phyloP scores from a whole-genome alignment of 2,797 vertebrate species.

The Coccyzus lansbergi region DNA sequence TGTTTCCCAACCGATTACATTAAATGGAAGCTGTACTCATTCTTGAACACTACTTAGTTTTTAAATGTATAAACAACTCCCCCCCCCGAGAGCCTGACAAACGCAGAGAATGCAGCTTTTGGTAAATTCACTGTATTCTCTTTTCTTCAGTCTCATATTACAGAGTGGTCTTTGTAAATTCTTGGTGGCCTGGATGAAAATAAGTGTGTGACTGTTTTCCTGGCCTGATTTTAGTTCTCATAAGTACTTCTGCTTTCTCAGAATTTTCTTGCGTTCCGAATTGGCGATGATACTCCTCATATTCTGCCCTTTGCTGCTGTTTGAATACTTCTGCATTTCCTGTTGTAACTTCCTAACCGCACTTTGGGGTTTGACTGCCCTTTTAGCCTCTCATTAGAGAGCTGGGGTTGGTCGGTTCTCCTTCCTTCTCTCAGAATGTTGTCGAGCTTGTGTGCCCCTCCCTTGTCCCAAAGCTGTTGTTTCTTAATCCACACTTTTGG shows the following conservation, averaged over 20 bases:
- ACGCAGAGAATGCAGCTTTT: background rate
- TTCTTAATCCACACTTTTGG: background rate
- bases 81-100: background rate
- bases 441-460: background rate
- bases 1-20: background rate
- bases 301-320: background rate
- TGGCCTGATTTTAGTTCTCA: background rate
- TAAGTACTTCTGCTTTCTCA: constrained; percentile 14
- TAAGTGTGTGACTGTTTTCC: background rate
- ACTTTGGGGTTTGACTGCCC: background rate
- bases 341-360: background rate
- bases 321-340: constrained; percentile 33
- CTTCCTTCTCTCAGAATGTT: background rate
- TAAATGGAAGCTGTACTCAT: background rate
- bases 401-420: background rate
- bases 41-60: background rate
- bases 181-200: background rate
- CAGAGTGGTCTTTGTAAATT: background rate
- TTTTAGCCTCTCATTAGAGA: background rate
- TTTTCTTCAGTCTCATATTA: background rate
- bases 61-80: background rate
- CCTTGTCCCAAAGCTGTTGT: background rate
- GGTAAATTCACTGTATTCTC: background rate
- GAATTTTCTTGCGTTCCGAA: background rate
- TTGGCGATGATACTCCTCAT: background rate